phyloP scores from a whole-genome alignment of 2,797 vertebrate genomes.

The Sebastes vulpes region DNA sequence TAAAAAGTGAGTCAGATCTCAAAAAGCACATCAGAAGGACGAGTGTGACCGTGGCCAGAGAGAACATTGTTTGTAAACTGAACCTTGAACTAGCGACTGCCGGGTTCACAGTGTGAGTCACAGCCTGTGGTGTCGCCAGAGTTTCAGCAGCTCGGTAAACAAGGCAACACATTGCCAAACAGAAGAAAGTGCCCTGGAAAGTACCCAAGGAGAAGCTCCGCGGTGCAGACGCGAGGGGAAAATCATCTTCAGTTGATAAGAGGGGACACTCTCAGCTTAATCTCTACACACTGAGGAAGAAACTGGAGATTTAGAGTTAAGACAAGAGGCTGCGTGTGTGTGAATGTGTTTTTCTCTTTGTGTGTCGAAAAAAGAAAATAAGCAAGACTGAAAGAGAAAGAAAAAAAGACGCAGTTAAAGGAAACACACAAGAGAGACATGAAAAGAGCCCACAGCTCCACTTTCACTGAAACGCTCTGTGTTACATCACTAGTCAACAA shows the following conservation, averaged over 20 bases:
- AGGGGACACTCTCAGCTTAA: conserved; percentile 14
- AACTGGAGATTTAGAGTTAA: conserved; percentile 27
- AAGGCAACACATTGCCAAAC: conserved; percentile 51
- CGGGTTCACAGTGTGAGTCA: conserved; percentile 73
- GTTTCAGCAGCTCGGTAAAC: conserved; percentile 57
- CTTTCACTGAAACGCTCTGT: not conserved
- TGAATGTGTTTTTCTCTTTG: conserved; percentile 1
- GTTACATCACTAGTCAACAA: conserved; percentile 29
- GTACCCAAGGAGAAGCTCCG: conserved; percentile 72
- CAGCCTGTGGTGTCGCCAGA: conserved; percentile 50
- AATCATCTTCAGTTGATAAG: conserved; percentile 54
- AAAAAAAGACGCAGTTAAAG: not conserved
- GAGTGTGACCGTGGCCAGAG: conserved; percentile 33
- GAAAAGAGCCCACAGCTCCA: not conserved
- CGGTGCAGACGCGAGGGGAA: conserved; percentile 5
- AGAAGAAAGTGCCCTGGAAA: conserved; percentile 81
- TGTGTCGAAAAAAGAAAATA: not conserved
- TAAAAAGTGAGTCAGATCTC: not conserved
- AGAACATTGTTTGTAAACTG: conserved; percentile 78
- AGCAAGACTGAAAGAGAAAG: not conserved
- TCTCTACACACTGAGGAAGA: conserved; percentile 1
- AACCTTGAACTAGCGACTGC: conserved; percentile 67
- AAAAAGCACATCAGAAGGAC: conserved; percentile 3
- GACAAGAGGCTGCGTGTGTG: not conserved
- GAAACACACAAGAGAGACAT: conserved; percentile 14